These are phyloP conservation scores for Neoitamus cyanurus DNA, from an alignment of 2,888 invertebrate genomes.

Conservation along the genomic window DNA sequence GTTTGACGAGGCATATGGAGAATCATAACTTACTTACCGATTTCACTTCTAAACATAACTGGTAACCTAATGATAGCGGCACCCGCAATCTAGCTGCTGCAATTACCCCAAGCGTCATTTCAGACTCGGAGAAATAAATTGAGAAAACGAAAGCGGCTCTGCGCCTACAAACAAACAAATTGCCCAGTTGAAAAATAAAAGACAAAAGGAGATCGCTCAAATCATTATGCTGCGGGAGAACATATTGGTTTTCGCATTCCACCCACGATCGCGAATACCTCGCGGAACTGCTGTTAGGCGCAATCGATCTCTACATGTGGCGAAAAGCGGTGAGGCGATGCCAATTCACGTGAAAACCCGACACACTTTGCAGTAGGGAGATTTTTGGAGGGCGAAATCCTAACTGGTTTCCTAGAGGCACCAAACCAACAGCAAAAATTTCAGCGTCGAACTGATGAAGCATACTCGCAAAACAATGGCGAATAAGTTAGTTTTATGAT, in stretches of 20 bases:
- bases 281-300: background rate
- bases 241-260: background rate
- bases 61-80: background rate
- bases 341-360: background rate
- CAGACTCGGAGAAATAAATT: background rate
- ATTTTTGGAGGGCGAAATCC: background rate
- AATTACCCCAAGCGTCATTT: background rate
- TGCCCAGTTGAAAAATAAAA: background rate
- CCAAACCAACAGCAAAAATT: background rate
- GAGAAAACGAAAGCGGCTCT: background rate
- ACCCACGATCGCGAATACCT: constrained; percentile 19
- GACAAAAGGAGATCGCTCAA: constrained; percentile 11
- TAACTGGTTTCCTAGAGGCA: background rate
- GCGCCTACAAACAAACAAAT: background rate
- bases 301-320: background rate
- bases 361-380: background rate
- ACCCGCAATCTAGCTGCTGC: background rate
- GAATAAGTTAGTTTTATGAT: background rate
- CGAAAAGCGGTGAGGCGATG: background rate
- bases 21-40: too few species aligned
- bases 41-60: background rate
- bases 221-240: constrained; percentile 4
- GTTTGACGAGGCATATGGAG: too few species aligned
- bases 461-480: background rate
- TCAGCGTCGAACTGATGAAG: background rate